These are phyloP conservation scores for Crossaster papposus DNA, from an alignment of 53 echinoderm and acorn worm genomes.

Conservation along the genomic window DNA sequence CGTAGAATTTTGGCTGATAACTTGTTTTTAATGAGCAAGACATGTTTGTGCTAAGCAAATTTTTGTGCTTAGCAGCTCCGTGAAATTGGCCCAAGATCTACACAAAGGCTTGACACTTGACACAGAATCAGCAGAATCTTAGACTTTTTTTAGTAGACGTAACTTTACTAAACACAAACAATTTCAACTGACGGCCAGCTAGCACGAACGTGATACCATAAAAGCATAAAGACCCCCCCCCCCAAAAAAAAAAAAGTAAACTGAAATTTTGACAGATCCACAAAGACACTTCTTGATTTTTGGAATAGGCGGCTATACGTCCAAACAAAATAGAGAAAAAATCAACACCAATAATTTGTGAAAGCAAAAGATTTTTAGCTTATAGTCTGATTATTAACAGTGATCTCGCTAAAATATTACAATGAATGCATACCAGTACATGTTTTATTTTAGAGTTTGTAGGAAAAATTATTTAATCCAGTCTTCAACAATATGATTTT, in stretches of 20 bases:
- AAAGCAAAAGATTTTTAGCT: not conserved
- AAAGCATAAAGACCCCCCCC: too few relatives aligned
- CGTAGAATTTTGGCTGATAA: too few relatives aligned
- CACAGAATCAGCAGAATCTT: not conserved
- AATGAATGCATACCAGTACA: too few relatives aligned
- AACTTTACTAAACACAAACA: not conserved
- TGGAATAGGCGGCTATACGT: not conserved
- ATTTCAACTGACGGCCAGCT: not conserved
- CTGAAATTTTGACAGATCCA: not conserved
- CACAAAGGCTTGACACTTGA: not conserved
- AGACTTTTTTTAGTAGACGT: too few relatives aligned
- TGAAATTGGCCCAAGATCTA: not conserved
- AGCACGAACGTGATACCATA: not conserved
- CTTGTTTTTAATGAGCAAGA: too few relatives aligned
- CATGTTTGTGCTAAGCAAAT: too few relatives aligned
- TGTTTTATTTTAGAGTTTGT: too few relatives aligned
- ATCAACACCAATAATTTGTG: not conserved
- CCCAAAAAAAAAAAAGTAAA: too few relatives aligned
- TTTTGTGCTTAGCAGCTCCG: too few relatives aligned
- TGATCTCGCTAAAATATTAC: not conserved
- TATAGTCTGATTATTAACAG: not conserved
- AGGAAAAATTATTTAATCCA: too few relatives aligned
- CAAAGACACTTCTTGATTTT: not conserved
- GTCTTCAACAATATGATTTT: too few relatives aligned
- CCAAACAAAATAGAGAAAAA: not conserved